Conservation (phyloP, 2,797 vertebrate genomes). For the Pseudochirops cupreus region DNA sequence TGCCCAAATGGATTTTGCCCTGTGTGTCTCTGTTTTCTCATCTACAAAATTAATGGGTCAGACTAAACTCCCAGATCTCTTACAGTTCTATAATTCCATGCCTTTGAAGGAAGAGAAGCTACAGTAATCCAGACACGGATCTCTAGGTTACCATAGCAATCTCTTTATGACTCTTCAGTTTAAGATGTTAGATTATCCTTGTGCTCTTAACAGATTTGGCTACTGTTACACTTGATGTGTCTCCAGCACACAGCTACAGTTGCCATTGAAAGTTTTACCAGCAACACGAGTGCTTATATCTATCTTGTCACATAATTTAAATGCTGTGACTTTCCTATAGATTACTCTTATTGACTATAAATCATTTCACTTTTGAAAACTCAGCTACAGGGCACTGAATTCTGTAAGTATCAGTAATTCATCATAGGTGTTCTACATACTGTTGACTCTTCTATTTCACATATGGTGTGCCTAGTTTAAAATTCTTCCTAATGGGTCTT, state of each 20-base stretch:
- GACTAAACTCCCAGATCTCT: conserved; percentile 64
- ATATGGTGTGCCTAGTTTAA: conserved; percentile 56
- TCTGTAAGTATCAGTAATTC: conserved; percentile 34
- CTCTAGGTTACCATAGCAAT: conserved; percentile 29
- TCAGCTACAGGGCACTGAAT: conserved; percentile 51
- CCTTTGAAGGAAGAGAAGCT: conserved; percentile 53
- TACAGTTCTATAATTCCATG: conserved; percentile 61
- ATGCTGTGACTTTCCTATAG: conserved; percentile 31
- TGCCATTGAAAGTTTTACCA: conserved; percentile 20
- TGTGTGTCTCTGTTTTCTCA: conserved; percentile 37
- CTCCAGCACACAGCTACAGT: conserved; percentile 48
- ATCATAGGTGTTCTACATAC: not conserved
- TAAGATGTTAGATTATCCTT: conserved; percentile 48
- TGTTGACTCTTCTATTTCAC: not conserved
- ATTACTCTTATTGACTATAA: conserved; percentile 39
- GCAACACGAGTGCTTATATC: conserved; percentile 51
- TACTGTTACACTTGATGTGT: conserved; percentile 39
- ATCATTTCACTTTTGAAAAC: conserved; percentile 58
- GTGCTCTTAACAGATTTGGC: conserved; percentile 53
- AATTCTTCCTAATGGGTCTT: not conserved
- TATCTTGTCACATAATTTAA: conserved; percentile 43
- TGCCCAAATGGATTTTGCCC: not conserved
- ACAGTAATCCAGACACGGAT: conserved; percentile 49
- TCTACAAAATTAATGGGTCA: conserved; percentile 60
- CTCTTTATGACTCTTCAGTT: conserved; percentile 40